Conservation (phyloP, 2,113 vertebrate species). For the Meles meles region DNA sequence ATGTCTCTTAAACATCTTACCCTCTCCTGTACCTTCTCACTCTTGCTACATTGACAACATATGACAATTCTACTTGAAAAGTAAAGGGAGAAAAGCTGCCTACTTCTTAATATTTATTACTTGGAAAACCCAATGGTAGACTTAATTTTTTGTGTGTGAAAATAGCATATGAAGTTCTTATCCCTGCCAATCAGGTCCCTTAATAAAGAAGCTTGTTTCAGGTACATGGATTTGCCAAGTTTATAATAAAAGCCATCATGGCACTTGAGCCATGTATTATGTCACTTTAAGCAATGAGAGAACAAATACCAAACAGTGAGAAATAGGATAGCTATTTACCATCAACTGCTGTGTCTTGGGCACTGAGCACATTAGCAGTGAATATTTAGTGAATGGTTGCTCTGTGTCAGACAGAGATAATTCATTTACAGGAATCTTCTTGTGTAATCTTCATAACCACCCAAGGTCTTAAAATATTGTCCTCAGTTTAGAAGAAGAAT, state of each 20-base stretch:
- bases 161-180: background rate
- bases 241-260: background rate
- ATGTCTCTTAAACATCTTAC: background rate
- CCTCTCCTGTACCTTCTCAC: background rate
- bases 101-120: background rate
- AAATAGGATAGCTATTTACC: background rate
- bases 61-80: background rate
- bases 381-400: background rate
- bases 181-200: background rate
- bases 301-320: background rate
- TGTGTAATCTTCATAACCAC: background rate
- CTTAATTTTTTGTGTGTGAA: background rate
- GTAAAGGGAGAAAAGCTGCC: background rate
- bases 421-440: background rate
- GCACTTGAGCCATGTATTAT: background rate
- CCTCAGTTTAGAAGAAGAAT: conserved; percentile 27
- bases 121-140: background rate
- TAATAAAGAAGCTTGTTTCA: background rate
- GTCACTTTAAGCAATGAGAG: background rate
- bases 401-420: background rate
- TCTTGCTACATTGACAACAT: background rate
- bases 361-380: background rate
- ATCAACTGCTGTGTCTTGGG: background rate
- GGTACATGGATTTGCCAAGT: background rate
- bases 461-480: background rate